These are phyloP conservation scores for Tachysurus fulvidraco DNA, from an alignment of 2,113 vertebrate species.

Conservation along the genomic window DNA sequence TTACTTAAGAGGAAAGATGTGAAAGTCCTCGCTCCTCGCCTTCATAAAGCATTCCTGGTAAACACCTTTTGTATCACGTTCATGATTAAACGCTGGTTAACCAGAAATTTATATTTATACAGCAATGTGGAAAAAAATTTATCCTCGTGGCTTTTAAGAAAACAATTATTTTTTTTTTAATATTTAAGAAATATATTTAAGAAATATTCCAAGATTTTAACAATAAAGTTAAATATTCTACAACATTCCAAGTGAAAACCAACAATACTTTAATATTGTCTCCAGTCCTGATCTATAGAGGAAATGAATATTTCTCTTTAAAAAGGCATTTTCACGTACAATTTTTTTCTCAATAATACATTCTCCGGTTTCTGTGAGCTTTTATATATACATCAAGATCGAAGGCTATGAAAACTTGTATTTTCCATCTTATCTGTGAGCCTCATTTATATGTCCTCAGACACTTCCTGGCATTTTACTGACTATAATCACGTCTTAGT, in stretches of 20 bases:
- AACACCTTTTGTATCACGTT: neutral
- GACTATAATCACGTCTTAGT: neutral
- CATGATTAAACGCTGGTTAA: neutral
- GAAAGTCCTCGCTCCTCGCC: slow-evolving; percentile 29
- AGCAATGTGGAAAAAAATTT: neutral
- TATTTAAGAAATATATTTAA: neutral
- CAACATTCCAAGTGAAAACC: neutral
- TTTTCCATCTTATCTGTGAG: too few relatives aligned
- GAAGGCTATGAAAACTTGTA: too few relatives aligned
- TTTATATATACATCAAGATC: too few relatives aligned
- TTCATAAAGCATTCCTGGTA: slow-evolving; percentile 35
- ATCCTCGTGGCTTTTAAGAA: neutral
- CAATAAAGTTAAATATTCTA: neutral
- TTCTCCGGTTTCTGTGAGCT: too few relatives aligned
- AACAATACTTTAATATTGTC: neutral
- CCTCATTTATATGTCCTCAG: too few relatives aligned
- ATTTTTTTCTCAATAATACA: too few relatives aligned
- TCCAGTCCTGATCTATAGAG: neutral
- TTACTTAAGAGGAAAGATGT: slow-evolving; percentile 34
- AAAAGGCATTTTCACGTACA: neutral
- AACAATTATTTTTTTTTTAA: neutral
- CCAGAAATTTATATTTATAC: neutral
- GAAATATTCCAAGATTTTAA: neutral
- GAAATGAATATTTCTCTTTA: neutral
- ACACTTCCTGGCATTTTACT: too few relatives aligned